Evolutionary conservation across 2,797 vertebrate genomes (phyloP).

Genomic region (Cygnus olor): DNA sequence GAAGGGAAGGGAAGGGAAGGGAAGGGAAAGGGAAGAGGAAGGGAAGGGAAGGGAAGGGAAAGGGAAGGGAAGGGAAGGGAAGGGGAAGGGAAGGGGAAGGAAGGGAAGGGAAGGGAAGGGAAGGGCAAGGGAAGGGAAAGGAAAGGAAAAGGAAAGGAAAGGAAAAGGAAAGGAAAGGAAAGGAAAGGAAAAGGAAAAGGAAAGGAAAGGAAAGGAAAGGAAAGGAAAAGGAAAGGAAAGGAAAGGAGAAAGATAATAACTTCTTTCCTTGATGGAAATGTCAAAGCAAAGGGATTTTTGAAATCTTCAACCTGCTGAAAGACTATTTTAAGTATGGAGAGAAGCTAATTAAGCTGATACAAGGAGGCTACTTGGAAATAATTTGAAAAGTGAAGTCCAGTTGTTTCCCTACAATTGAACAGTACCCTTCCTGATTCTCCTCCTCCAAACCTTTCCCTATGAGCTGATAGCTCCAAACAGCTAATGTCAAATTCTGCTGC

Average conservation of each 20-base stretch:
- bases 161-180: too few species aligned
- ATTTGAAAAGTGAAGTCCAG: neutral
- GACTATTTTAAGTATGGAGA: neutral
- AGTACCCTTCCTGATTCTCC: neutral
- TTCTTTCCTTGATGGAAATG: neutral
- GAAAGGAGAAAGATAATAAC: neutral
- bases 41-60: too few species aligned
- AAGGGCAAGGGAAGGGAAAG: too few species aligned
- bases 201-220: neutral
- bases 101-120: too few species aligned
- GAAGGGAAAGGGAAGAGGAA: too few species aligned
- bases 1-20: too few species aligned
- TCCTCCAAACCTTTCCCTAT: neutral
- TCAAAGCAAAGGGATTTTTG: neutral
- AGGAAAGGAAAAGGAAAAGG: neutral
- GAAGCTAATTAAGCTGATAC: neutral
- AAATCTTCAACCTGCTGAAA: neutral
- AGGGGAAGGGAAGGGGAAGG: too few species aligned
- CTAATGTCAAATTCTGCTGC: neutral
- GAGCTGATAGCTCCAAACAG: neutral
- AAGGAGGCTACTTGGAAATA: neutral
- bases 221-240: neutral
- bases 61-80: too few species aligned
- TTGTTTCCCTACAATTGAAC: neutral
- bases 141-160: too few species aligned